phyloP scores from a whole-genome alignment of 2,113 vertebrate genomes.

The Enhydra lutris region DNA sequence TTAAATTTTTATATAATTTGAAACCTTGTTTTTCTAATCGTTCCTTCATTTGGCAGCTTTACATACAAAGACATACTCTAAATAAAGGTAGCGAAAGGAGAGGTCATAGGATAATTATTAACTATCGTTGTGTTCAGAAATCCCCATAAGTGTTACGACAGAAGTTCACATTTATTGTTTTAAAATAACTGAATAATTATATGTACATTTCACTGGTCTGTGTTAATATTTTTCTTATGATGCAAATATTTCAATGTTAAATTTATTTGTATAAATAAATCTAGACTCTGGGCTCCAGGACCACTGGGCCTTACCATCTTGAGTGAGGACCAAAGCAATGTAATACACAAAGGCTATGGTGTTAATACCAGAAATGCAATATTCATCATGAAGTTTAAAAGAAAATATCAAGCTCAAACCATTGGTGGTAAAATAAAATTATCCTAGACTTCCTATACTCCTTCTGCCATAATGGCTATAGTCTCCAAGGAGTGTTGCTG shows the following conservation, averaged over 20 bases:
- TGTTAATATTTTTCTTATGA: conserved; percentile 20
- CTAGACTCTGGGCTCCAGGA: background rate
- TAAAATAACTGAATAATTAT: conserved; percentile 2
- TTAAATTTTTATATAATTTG: background rate
- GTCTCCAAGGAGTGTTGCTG: background rate
- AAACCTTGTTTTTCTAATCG: background rate
- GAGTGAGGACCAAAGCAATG: background rate
- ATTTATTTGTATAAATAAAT: conserved; percentile 39
- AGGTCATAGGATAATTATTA: background rate
- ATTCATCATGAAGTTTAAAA: background rate
- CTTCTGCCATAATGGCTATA: background rate
- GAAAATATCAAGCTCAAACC: conserved; percentile 10
- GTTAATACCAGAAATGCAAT: background rate
- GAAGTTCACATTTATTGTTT: background rate
- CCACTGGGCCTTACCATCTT: background rate
- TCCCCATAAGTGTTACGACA: background rate
- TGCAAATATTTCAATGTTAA: conserved; percentile 34
- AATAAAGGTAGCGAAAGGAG: background rate
- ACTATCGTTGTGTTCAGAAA: conserved; percentile 20
- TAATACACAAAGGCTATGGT: background rate
- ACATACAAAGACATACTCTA: background rate
- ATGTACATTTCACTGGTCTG: background rate
- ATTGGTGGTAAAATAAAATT: background rate
- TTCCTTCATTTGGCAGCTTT: background rate
- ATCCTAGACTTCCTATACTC: background rate